Conservation (phyloP, 2,797 vertebrate species). For the Sandelia bainsii region DNA sequence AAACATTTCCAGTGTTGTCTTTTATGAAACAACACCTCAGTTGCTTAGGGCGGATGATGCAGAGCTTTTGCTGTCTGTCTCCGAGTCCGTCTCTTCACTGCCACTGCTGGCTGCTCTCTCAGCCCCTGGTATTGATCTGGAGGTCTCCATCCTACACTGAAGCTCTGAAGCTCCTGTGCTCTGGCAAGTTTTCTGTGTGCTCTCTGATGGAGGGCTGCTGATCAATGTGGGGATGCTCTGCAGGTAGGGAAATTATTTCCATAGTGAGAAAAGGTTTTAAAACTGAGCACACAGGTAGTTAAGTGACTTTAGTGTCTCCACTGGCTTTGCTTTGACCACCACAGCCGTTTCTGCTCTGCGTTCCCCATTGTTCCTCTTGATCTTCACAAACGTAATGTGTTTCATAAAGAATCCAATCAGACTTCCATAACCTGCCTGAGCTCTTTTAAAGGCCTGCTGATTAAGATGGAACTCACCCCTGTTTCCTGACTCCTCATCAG, state of each 20-base stretch:
- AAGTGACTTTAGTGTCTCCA: not conserved
- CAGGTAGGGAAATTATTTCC: constrained; percentile 1
- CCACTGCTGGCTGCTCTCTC: constrained; percentile 47
- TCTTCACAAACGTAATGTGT: not conserved
- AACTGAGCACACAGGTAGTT: not conserved
- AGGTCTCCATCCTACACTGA: constrained; percentile 36
- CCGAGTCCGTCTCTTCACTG: constrained; percentile 76
- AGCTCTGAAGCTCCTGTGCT: constrained; percentile 40
- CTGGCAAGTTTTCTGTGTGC: constrained; percentile 18
- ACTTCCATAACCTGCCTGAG: not conserved
- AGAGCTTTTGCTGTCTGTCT: constrained; percentile 80
- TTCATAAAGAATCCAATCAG: not conserved
- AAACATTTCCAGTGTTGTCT: constrained; percentile 7
- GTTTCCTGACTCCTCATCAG: constrained; percentile 80
- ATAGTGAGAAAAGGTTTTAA: not conserved
- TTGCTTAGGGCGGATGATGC: constrained; percentile 70
- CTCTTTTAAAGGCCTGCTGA: not conserved
- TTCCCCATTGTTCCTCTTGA: not conserved
- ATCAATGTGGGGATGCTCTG: constrained; percentile 47
- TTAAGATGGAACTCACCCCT: constrained; percentile 52
- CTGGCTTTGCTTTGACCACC: not conserved
- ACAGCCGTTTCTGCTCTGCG: not conserved
- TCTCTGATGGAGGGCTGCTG: constrained; percentile 28
- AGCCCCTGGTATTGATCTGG: constrained; percentile 44
- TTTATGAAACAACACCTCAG: constrained; percentile 42